Evolutionary conservation across 2,797 vertebrate genomes (phyloP).

Genomic region (Synaphobranchus kaupii): DNA sequence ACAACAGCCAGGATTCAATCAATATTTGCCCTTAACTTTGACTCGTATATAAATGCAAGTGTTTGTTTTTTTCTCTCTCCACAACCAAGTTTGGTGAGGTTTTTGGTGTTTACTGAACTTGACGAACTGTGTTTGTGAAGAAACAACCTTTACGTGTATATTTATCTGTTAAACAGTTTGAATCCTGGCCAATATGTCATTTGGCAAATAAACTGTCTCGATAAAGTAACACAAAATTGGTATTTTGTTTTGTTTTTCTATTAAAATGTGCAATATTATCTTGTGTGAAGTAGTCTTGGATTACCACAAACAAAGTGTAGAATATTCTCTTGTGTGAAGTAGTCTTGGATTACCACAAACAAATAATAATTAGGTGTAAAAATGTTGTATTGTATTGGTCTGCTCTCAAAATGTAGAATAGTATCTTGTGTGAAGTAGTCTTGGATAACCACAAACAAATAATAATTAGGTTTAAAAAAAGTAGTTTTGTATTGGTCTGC

Average conservation of each 20-base stretch:
- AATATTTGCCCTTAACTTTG: background rate
- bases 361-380: background rate
- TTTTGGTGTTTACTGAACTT: background rate
- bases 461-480: no score
- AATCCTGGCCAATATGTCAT: background rate
- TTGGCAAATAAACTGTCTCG: background rate
- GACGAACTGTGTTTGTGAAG: background rate
- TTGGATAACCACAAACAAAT: no score
- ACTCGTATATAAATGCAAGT: background rate
- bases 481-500: background rate
- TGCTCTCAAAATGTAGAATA: no score
- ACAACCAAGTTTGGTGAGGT: no score
- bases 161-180: background rate
- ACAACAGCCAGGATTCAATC: background rate
- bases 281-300: background rate
- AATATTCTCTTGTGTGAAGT: background rate
- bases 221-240: background rate
- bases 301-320: background rate
- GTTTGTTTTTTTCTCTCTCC: background rate
- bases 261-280: background rate
- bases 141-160: background rate
- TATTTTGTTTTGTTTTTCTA: background rate
- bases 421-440: no score
- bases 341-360: background rate
- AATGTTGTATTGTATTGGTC: background rate